Base-by-base conservation (phyloP, 1,140 invertebrate genomes). In the Babylonia areolata region DNA sequence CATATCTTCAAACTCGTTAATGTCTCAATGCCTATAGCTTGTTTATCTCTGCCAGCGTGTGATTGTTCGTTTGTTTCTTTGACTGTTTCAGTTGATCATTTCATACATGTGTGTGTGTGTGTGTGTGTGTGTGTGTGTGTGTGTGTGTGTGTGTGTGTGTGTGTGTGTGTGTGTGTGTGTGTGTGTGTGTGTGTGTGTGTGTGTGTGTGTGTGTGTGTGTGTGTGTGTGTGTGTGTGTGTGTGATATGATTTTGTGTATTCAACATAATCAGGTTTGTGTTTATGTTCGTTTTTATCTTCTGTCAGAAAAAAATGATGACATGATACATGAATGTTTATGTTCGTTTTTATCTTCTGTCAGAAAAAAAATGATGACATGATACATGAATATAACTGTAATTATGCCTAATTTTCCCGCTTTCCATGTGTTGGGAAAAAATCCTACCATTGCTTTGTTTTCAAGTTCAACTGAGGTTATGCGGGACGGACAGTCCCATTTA, bases 101-200 rank as follows among this genome's bases (percentile, higher is more conserved):
- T n/a, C 28, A 23, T 64, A 20, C 28, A 20, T 9, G 58, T 20
- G 23, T 64, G 28, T 20, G 58, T 64, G 58, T 64, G 58, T 64
- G 58, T 64, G 58, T 64, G 58, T 64, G 58, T 64, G 58, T 64
- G 58, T 64, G 58, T 64, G 58, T 64, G 58, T 64, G 58, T 64
- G 58, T 64, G 58, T 64, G 58, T 64, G 58, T 64, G 58, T 64
- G 58, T 64, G 58, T 64, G 58, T 64, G 58, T 64, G 58, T 64
- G 58, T 64, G 6, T 15, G 20, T 15, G 58, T 64, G 58, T 64
- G 58, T 64, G 58, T 64, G 58, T 64, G 58, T 64, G 58, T 64
- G 58, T 64, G 58, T 23, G 58, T 64, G 58, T 23, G 58, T 64
- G 58, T 64, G 58, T 64, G 58, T 23, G 58, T 64, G 58, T 23